Base-by-base conservation (phyloP, 2,888 invertebrate genomes). In the Odontomyia ornata region DNA sequence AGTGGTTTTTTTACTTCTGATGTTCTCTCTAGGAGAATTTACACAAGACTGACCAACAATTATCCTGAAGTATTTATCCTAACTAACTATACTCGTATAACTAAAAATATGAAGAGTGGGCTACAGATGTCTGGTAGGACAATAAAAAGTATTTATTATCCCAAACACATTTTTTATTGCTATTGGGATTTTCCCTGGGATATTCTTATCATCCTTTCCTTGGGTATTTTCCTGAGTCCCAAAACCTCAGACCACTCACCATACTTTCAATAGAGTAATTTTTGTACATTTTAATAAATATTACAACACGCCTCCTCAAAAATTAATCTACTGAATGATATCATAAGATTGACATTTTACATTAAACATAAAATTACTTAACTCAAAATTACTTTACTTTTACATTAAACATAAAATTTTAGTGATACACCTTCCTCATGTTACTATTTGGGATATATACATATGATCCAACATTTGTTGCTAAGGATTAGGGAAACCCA, bases 401-500 rank as follows among this genome's bases (percentile, higher is more conserved):
- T 62, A 62, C 11, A 62, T 23, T 18, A 62, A 28, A 62, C 28
- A 27, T 27, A 21, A 13, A n/a, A 62, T 13, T 21, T 23, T 13
- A 27, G 28, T 62, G 25, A n/a, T 18, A 62, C 25, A 28, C 28
- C 62, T 27, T 62, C 62, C 25, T 62, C 18, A 13, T 62, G 28
- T 62, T 62, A n/a, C 25, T 21, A n/a, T 62, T 13, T n/a, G 62
- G 25, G 25, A 62, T 27, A 27, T n/a, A n/a, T 62, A 62, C 62
- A 62, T 23, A 62, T 62, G 62, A 18, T 72, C 77, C 77, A 77
- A 77, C 75, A 77, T 77, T 77, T 69, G 62, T 77, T 77, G 71
- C 69, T 52, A 76, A 75, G 75, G 75, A 77, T 77, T 75, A 72
- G 77, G 75, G 28, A 75, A 77, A 75, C 72, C 73, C 67, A 28